These are phyloP conservation scores for Serrognathus titanus DNA, from an alignment of 2,888 invertebrate genomes.

Conservation along the genomic window DNA sequence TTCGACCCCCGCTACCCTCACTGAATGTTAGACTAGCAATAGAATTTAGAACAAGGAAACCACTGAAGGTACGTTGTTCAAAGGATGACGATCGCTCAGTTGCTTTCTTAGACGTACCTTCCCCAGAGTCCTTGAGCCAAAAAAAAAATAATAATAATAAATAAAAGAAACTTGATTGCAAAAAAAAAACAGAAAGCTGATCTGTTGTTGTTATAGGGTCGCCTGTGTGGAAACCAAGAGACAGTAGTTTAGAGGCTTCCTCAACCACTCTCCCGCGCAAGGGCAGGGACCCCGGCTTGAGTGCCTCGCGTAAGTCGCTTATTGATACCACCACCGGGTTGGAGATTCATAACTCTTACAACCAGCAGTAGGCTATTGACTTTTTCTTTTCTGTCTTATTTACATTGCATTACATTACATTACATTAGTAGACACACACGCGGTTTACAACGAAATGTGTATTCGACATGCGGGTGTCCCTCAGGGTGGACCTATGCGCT, in stretches of 20 bases:
- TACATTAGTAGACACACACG: too few species aligned
- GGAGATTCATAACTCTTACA: conserved; percentile 48
- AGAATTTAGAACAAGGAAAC: conserved; percentile 1
- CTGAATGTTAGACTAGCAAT: background rate
- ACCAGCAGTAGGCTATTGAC: conserved; percentile 19
- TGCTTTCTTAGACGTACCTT: too few species aligned
- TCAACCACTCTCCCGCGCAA: conserved; percentile 60
- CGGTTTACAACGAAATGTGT: too few species aligned
- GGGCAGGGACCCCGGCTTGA: conserved; percentile 55
- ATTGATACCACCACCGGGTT: conserved; percentile 52
- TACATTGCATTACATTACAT: too few species aligned
- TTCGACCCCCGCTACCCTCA: background rate
- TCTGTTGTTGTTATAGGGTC: conserved; percentile 73
- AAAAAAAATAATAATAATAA: background rate
- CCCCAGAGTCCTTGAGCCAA: background rate
- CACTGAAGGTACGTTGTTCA: background rate
- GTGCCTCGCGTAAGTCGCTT: conserved; percentile 58
- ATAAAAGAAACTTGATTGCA: background rate
- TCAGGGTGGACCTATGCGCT: too few species aligned
- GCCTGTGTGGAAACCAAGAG: conserved; percentile 98
- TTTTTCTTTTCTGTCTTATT: background rate
- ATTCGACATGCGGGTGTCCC: too few species aligned
- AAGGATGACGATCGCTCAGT: too few species aligned
- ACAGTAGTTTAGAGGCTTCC: conserved; percentile 64
- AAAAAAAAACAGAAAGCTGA: conserved; percentile 5